Conservation (phyloP, 2,888 invertebrate species). For the Erebia palarica region DNA sequence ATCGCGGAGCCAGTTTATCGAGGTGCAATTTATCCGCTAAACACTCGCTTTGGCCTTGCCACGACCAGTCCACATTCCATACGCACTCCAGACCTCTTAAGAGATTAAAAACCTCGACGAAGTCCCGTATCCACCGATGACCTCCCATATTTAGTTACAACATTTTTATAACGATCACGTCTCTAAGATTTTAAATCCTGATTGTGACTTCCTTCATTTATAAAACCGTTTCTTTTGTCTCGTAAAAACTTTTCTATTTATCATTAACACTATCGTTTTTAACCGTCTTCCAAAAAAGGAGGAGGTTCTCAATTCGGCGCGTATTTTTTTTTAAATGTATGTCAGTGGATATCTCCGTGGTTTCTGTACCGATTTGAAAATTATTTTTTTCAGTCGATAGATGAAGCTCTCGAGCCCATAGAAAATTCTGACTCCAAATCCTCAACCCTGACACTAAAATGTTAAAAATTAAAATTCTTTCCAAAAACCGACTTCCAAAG, state of each 20-base stretch:
- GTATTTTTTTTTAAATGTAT: no score
- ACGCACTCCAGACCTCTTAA: conserved; percentile 63
- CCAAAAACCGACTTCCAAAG: no score
- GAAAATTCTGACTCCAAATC: no score
- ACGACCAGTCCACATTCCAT: conserved; percentile 69
- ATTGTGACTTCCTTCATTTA: conserved; percentile 39
- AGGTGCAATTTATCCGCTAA: conserved; percentile 74
- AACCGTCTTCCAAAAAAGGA: no score
- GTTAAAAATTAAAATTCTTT: no score
- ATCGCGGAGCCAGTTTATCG: conserved; percentile 65
- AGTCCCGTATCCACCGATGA: conserved; percentile 41
- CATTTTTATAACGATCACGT: conserved; percentile 40
- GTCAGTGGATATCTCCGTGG: no score
- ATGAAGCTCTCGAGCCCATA: no score
- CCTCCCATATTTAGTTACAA: conserved; percentile 40
- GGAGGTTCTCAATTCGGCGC: no score
- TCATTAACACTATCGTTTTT: conserved; percentile 3
- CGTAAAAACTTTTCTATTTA: conserved; percentile 15
- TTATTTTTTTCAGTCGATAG: no score
- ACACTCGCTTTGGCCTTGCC: conserved; percentile 68
- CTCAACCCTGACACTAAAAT: no score
- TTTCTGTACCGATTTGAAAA: no score
- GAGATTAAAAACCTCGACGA: conserved; percentile 59
- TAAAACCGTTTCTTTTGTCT: conserved; percentile 26
- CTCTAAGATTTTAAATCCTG: conserved; percentile 36